Evolutionary conservation across 2,113 vertebrate species (phyloP), one percentile per base, ranked within the genome.

Genomic region (Fukomys damarensis): DNA sequence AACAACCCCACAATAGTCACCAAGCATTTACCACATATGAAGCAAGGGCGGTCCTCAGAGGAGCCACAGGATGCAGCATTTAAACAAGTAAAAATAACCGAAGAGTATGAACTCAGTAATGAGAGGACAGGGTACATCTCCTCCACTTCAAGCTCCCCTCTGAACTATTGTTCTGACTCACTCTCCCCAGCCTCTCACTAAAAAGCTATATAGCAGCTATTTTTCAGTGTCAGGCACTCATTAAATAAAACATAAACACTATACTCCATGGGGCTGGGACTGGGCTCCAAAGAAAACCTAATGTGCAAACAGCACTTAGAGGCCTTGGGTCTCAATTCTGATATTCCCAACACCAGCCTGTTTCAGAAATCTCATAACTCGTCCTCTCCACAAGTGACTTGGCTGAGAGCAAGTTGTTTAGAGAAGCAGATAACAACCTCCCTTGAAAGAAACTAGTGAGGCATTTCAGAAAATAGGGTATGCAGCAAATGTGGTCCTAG

Each of bases 401-500:
- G 49, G 91, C 91, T 87, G 61, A 86, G 65, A 94, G 61, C 46
- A 88, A 81, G 93, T 66, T 96, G 94, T 96, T 97, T 84, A 83
- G 61, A 93, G 92, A 76, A 95, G 93, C 95, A 96, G 95, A 86
- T 97, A 97, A 97, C 96, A 96, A 94, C 46, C 77, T 97, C 97
- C 97, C 86, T 86, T 79, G 97, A 72, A 97, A 97, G 90, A 96
- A 96, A 83, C 65, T 3, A 85, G 77, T 11, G 77, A 93, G 20
- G 65, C 85, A 80, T 86, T 94, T 92, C 89, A 65, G 88, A 95
- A 96, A 95, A 95, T 30, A 80, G 85, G 38, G 54, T 85, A 87
- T 90, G 43, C 1, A 72, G 96, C 49, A 82, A 95, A 95, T 93
- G 85, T 46, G 87, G 94, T 68, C 93, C 46, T 8, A 76, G 72